A percentile compares a stretch with the other conserved stretches of the same genome.
Evolutionary conservation across 1,140 invertebrate genomes (phyloP).

Genomic region (Xylocopa sonorina): DNA sequence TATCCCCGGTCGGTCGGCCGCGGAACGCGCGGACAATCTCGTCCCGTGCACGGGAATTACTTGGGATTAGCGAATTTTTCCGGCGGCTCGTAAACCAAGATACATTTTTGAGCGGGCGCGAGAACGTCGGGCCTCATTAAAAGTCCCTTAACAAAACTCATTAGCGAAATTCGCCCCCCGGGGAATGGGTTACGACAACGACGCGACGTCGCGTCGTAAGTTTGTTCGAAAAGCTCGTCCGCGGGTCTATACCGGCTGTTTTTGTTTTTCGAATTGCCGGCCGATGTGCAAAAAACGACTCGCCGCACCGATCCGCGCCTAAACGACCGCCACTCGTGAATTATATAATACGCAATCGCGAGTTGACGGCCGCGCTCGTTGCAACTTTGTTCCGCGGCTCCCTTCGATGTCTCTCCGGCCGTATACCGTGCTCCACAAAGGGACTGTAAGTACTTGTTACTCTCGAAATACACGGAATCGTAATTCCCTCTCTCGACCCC

Average conservation of each 20-base stretch:
- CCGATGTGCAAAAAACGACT: conserved; percentile 25
- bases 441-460: conserved; percentile 67
- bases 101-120: conserved; percentile 42
- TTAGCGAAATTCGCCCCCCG: conserved; percentile 48
- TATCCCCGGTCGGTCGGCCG: conserved; percentile 13
- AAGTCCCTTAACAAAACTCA: conserved; percentile 55
- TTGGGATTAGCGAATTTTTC: conserved; percentile 48
- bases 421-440: conserved; percentile 54
- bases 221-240: conserved; percentile 47
- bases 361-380: conserved; percentile 45
- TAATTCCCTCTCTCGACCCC: conserved; percentile 54
- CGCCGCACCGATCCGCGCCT: conserved; percentile 30
- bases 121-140: conserved; percentile 50
- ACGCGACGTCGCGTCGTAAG: conserved; percentile 20
- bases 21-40: conserved; percentile 8
- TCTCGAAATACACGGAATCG: conserved; percentile 64
- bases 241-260: background rate
- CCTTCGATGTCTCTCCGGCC: conserved; percentile 59
- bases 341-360: conserved; percentile 59
- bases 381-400: conserved; percentile 62
- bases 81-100: conserved; percentile 35
- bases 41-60: conserved; percentile 25
- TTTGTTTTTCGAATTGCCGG: conserved; percentile 40
- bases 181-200: conserved; percentile 48
- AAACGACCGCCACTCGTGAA: conserved; percentile 47